Evolutionary conservation across 2,113 vertebrate genomes (phyloP), one percentile per base, ranked within the genome.

Genomic region (Opisthocomus hoazin): DNA sequence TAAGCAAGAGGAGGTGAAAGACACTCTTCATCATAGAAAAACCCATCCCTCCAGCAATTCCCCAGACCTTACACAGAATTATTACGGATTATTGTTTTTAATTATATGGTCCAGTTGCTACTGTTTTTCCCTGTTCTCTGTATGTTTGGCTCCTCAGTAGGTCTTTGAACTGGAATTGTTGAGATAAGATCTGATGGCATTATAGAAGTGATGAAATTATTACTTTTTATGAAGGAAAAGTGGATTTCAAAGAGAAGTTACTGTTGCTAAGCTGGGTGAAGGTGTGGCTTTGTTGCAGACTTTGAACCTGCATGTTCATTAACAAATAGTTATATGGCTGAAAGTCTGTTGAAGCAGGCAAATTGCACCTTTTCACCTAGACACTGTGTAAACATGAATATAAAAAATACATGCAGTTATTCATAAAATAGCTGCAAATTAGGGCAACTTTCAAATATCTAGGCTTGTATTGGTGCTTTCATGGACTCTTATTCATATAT

Each of bases 1-100:
- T 48, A 70, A 87, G 29, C 27, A 76, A 89, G 11, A 53, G 19
- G 11, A 74, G 30, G 5, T 89, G 39, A 82, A 87, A 78, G 63
- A 26, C 6, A 48, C 14, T 61, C 9, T 56, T 26, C 15, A 39
- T 69, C 10, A 50, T 56, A 27, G 74, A 81, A 54, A 32, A 4
- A 0, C 0, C 2, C 12, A 37, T 5, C 7, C 27, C 23, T 68
- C 26, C 46, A 64, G 46, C 60, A 86, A 36, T 75, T 8, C 34
- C 26, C 21, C 16, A 48, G 68, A 81, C 5, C 0, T 51, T 34
- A 61, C 11, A 50, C 8, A 74, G 43, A 78, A n/a, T 78, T 86
- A 48, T 69, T 90, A n/a, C 73, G 41, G 14, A 27, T 76, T 76
- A 43, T 39, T 91, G 23, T 34, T 91, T 80, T 54, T 20, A 71